Conservation (phyloP, 2,888 invertebrate genomes). For the Cephus nigrinus region DNA sequence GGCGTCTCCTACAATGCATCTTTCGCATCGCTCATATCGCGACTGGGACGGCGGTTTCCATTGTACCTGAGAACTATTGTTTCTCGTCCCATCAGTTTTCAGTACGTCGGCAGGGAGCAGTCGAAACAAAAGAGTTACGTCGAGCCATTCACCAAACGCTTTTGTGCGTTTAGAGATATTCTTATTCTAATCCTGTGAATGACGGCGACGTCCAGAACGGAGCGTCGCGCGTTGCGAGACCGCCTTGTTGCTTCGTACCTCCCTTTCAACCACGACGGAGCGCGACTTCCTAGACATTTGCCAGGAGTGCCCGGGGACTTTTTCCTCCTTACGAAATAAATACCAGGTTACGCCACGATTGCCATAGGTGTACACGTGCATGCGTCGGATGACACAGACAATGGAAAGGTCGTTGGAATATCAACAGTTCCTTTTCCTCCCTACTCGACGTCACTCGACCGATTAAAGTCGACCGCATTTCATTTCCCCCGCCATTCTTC, state of each 20-base stretch:
- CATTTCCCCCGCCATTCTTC: neutral
- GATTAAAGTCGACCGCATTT: neutral
- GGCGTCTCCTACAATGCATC: constrained; percentile 46
- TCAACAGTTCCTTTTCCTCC: neutral
- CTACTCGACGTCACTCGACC: neutral
- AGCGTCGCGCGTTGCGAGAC: neutral
- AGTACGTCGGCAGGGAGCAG: constrained; percentile 17
- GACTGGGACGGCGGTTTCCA: constrained; percentile 30
- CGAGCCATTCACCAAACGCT: constrained; percentile 42
- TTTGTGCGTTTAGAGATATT: constrained; percentile 37
- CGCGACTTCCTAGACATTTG: neutral
- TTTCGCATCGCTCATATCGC: constrained; percentile 52
- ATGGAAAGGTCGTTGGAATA: neutral
- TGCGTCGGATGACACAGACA: neutral
- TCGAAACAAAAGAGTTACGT: constrained; percentile 50
- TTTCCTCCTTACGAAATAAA: neutral
- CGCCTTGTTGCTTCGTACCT: neutral
- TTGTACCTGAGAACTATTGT: constrained; percentile 54
- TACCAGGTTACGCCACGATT: neutral
- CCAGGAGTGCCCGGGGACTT: too few species aligned
- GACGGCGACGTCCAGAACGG: neutral
- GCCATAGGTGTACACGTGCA: neutral
- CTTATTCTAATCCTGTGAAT: constrained; percentile 34
- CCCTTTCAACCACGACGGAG: neutral
- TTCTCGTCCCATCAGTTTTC: constrained; percentile 50